These are phyloP conservation scores for Yponomeuta evonymella DNA, from an alignment of 2,888 invertebrate species.

Conservation along the genomic window DNA sequence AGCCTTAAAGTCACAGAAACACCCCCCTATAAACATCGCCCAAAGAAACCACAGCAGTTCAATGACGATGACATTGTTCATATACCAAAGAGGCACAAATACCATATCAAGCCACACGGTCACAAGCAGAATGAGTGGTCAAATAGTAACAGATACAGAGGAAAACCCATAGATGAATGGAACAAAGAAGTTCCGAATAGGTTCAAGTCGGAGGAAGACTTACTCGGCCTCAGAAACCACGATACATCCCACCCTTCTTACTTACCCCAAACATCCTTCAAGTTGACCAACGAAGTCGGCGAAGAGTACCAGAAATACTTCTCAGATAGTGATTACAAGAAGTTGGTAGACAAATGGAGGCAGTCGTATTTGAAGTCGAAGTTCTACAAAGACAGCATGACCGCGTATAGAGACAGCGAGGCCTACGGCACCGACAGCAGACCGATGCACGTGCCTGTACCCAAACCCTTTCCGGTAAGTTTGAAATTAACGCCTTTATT, in stretches of 20 bases:
- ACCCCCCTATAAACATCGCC: conserved; percentile 41
- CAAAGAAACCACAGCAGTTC: conserved; percentile 27
- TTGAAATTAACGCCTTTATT: not conserved
- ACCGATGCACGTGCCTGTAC: conserved; percentile 54
- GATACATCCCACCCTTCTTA: conserved; percentile 59
- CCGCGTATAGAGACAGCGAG: conserved; percentile 15
- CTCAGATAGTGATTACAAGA: conserved; percentile 53
- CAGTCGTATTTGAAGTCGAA: conserved; percentile 62
- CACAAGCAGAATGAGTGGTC: conserved; percentile 44
- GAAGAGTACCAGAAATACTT: conserved; percentile 22
- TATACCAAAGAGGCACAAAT: conserved; percentile 48
- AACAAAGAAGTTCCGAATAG: conserved; percentile 44
- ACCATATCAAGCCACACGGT: conserved; percentile 34
- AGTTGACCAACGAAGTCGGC: conserved; percentile 36
- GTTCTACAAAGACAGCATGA: conserved; percentile 42
- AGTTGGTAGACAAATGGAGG: conserved; percentile 60
- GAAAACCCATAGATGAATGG: conserved; percentile 45
- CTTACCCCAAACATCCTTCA: conserved; percentile 40
- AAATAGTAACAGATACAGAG: conserved; percentile 35
- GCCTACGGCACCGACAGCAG: conserved; percentile 53
- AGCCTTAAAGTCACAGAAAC: conserved; percentile 49
- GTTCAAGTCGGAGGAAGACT: conserved; percentile 66
- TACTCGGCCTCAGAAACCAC: conserved; percentile 59
- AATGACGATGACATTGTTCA: conserved; percentile 46
- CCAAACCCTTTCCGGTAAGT: conserved; percentile 68